A percentile compares a stretch with the other conserved stretches of the same genome.
Conservation (phyloP, 2,888 invertebrate genomes). For the Torymus texanus region DNA sequence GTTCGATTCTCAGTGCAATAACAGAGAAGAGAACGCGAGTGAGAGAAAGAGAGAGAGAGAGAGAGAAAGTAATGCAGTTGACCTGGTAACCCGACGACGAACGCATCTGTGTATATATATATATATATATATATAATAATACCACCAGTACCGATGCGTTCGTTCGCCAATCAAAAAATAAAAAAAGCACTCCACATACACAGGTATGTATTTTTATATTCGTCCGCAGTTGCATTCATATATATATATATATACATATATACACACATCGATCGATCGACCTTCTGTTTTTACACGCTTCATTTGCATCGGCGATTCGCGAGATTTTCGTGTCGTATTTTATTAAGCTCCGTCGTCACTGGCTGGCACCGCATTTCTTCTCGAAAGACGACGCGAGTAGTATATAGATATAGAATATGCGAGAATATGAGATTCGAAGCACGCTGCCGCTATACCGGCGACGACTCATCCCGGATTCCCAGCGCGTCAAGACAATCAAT, state of each 20-base stretch:
- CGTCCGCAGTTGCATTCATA: no score
- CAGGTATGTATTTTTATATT: no score
- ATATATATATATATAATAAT: no score
- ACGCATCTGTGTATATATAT: no score
- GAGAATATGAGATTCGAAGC: conserved; percentile 14
- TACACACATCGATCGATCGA: background rate
- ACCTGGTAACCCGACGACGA: no score
- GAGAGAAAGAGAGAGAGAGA: no score
- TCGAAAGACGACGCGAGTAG: background rate
- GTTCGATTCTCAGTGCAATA: no score
- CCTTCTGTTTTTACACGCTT: background rate
- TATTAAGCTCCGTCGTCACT: background rate
- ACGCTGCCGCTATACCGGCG: background rate
- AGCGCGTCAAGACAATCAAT: conserved; percentile 67
- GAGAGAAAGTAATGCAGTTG: no score
- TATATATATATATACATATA: background rate
- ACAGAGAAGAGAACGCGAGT: no score
- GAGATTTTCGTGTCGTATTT: background rate
- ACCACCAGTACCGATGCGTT: no score
- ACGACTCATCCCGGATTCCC: conserved; percentile 60
- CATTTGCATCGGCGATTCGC: background rate
- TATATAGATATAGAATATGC: background rate
- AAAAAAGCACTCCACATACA: no score
- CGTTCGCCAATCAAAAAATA: no score
- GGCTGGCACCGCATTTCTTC: background rate